Conservation (phyloP, 2,888 invertebrate genomes). For the Mesodorylaimus sp. region DNA sequence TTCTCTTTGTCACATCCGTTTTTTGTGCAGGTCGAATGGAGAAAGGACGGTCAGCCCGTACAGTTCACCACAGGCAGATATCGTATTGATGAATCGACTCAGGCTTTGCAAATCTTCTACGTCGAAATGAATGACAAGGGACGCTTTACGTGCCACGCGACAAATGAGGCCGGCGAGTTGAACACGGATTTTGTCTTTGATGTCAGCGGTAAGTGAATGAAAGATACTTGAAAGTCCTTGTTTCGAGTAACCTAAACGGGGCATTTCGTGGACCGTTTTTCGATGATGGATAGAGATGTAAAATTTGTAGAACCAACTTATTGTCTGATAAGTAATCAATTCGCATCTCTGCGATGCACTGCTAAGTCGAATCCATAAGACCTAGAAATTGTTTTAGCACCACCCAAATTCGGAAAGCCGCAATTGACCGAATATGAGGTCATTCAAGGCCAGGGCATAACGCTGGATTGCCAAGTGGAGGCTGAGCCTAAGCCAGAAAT, state of each 20-base stretch:
- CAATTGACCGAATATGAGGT: slow-evolving; percentile 25
- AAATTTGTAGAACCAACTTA: too few species aligned
- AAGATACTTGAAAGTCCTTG: neutral
- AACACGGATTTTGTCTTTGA: slow-evolving; percentile 39
- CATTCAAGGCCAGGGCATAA: slow-evolving; percentile 19
- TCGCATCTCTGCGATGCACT: too few species aligned
- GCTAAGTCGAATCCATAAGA: too few species aligned
- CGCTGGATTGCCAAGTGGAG: slow-evolving; percentile 21
- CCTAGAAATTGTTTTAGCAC: slow-evolving; percentile 29
- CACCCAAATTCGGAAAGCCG: slow-evolving; percentile 31
- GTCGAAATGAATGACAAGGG: slow-evolving; percentile 43
- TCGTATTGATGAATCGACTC: too few species aligned
- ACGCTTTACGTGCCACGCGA: slow-evolving; percentile 42
- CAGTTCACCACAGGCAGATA: too few species aligned
- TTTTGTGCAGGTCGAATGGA: too few species aligned
- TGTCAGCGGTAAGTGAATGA: slow-evolving; percentile 40
- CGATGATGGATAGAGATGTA: too few species aligned
- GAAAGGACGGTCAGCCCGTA: slow-evolving; percentile 5
- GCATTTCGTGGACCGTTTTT: too few species aligned
- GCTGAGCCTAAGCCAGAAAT: slow-evolving; percentile 22
- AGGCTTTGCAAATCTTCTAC: slow-evolving; percentile 27
- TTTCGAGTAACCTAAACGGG: too few species aligned
- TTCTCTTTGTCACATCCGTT: too few species aligned
- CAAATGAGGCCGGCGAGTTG: slow-evolving; percentile 40
- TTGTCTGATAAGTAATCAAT: too few species aligned